Conservation (phyloP, 2,797 vertebrate species). For the Toxotes lorentzi region DNA sequence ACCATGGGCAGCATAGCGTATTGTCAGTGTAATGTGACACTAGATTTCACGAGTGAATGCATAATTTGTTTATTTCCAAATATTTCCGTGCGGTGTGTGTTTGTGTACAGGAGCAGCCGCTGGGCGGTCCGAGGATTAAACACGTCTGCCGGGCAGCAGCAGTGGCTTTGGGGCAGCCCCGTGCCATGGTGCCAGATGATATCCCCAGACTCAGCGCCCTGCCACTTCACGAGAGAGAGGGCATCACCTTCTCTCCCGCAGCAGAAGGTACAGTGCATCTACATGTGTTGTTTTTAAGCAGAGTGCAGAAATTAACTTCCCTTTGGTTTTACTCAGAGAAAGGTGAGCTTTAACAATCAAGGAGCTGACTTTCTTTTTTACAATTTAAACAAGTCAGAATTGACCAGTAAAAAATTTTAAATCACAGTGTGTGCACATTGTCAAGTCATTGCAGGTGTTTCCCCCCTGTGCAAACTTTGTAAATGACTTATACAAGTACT, state of each 20-base stretch:
- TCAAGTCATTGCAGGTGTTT: neutral
- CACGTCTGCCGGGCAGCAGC: slow-evolving; percentile 94
- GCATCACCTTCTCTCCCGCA: slow-evolving; percentile 83
- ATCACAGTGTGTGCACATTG: neutral
- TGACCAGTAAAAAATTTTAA: neutral
- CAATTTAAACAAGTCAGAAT: neutral
- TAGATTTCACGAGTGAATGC: neutral
- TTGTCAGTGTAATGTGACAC: neutral
- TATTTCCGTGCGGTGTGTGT: slow-evolving; percentile 3
- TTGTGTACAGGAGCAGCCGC: slow-evolving; percentile 73
- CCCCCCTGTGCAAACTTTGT: neutral
- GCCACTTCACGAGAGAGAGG: slow-evolving; percentile 91
- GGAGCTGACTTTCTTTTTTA: neutral
- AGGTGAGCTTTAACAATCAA: slow-evolving; percentile 6
- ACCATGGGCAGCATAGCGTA: neutral
- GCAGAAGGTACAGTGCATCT: slow-evolving; percentile 84
- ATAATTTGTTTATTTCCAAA: neutral
- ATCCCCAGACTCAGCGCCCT: slow-evolving; percentile 93
- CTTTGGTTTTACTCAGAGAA: neutral
- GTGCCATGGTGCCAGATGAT: slow-evolving; percentile 94
- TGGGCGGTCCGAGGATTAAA: slow-evolving; percentile 92
- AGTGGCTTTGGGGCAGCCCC: slow-evolving; percentile 92
- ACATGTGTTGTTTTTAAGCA: slow-evolving; percentile 6
- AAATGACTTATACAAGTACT: neutral
- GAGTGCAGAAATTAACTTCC: neutral